These are phyloP conservation scores for Stenotaenia linearis DNA, from an alignment of 2,888 invertebrate genomes.

Conservation along the genomic window DNA sequence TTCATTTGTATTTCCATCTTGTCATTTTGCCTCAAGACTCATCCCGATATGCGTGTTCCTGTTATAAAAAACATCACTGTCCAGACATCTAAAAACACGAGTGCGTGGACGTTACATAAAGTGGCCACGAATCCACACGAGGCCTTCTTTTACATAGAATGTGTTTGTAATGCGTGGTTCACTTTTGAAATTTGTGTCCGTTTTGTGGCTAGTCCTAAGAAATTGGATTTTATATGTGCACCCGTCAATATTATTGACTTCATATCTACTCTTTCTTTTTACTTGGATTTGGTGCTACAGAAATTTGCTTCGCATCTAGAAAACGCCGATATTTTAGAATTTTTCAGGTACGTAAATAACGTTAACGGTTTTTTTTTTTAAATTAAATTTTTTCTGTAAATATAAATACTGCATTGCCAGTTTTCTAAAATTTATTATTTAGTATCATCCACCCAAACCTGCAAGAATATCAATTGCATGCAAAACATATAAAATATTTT, in stretches of 20 bases:
- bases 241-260: slow-evolving; percentile 99
- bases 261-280: slow-evolving; percentile 97
- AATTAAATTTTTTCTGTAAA: too few relatives aligned
- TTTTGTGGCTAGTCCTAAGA: slow-evolving; percentile 88
- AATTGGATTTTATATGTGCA: slow-evolving; percentile 85
- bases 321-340: slow-evolving; percentile 93
- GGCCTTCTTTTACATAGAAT: slow-evolving; percentile 97
- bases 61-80: slow-evolving; percentile 75
- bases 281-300: slow-evolving; percentile 85
- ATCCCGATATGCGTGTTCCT: slow-evolving; percentile 90
- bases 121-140: slow-evolving; percentile 90
- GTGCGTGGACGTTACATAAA: slow-evolving; percentile 75
- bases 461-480: too few relatives aligned
- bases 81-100: slow-evolving; percentile 65
- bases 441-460: too few relatives aligned
- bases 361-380: too few relatives aligned
- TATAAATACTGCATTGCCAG: too few relatives aligned
- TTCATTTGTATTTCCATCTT: slow-evolving; percentile 99
- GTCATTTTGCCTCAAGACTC: slow-evolving; percentile 99
- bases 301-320: slow-evolving; percentile 84
- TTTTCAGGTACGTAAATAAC: slow-evolving; percentile 56
- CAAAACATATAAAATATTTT: too few relatives aligned
- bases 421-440: too few relatives aligned
- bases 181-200: slow-evolving; percentile 81
- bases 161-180: slow-evolving; percentile 99